phyloP scores from a whole-genome alignment of 2,888 invertebrate genomes.

The Catocala nupta region DNA sequence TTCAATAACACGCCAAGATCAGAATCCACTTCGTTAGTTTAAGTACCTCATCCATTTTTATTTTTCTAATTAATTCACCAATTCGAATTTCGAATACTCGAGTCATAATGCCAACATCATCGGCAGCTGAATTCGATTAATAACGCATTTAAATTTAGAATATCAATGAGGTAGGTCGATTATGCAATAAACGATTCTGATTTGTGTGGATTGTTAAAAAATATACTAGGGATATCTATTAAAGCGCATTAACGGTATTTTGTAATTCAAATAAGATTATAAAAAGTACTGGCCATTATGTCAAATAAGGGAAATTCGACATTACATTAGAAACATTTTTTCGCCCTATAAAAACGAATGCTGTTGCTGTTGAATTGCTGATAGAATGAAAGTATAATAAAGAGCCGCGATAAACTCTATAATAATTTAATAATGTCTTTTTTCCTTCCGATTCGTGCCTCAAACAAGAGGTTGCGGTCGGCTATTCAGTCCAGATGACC shows the following conservation, averaged over 20 bases:
- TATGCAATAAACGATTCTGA: conserved; percentile 1
- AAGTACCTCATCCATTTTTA: conserved; percentile 7
- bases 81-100: conserved; percentile 20
- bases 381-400: conserved; percentile 22
- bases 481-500: conserved; percentile 63
- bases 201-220: conserved; percentile 5
- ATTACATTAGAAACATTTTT: conserved; percentile 13
- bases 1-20: conserved; percentile 34
- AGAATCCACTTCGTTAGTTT: conserved; percentile 31
- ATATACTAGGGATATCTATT: conserved; percentile 12
- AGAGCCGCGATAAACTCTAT: conserved; percentile 33
- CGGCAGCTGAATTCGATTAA: conserved; percentile 3
- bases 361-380: conserved; percentile 21
- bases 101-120: neutral
- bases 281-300: conserved; percentile 5
- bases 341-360: conserved; percentile 20
- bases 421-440: conserved; percentile 29
- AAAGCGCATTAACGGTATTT: conserved; percentile 15
- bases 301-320: conserved; percentile 5
- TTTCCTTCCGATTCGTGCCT: conserved; percentile 24
- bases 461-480: conserved; percentile 50
- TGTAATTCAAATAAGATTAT: conserved; percentile 2
- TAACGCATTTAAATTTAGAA: conserved; percentile 5
- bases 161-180: conserved; percentile 6
- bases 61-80: conserved; percentile 21